A percentile compares a stretch with the other conserved stretches of the same genome.
These are phyloP conservation scores for Papilio aristodemus DNA, from an alignment of 1,140 invertebrate species.

Conservation along the genomic window DNA sequence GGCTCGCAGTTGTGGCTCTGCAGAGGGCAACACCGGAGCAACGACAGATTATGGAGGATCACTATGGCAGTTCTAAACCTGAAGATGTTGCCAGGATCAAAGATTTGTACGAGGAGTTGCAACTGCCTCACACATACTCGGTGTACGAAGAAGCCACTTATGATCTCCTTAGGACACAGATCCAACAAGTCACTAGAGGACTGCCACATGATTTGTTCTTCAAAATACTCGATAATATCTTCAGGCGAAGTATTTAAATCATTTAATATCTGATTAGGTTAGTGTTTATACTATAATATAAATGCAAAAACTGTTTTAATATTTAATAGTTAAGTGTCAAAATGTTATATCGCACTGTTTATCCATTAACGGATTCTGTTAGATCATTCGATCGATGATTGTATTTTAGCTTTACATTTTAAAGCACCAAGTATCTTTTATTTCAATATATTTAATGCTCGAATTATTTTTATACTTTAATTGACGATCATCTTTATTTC, in stretches of 20 bases:
- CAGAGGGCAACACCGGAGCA: constrained; percentile 88
- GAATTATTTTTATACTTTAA: not conserved
- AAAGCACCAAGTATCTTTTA: not conserved
- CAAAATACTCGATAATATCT: constrained; percentile 90
- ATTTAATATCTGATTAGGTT: constrained; percentile 22
- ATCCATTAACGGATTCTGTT: too few relatives aligned
- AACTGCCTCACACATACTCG: constrained; percentile 87
- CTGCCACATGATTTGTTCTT: constrained; percentile 92
- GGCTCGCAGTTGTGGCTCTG: constrained; percentile 94
- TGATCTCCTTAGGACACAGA: constrained; percentile 90
- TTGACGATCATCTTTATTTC: not conserved
- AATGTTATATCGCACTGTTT: not conserved
- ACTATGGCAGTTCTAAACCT: constrained; percentile 88
- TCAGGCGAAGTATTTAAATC: constrained; percentile 81
- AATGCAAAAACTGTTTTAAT: constrained; percentile 1
- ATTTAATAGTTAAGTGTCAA: not conserved
- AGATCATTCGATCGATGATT: too few relatives aligned
- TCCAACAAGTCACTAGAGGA: constrained; percentile 91
- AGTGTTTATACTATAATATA: constrained; percentile 8
- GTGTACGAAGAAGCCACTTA: constrained; percentile 93
- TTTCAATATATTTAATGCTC: not conserved
- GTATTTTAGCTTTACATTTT: not conserved
- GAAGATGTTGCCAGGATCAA: constrained; percentile 87
- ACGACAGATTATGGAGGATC: constrained; percentile 87
- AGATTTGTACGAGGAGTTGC: constrained; percentile 89